A percentile compares a stretch with the other conserved stretches of the same genome.
Evolutionary conservation across 2,888 invertebrate genomes (phyloP).

Genomic region (Sussaba pulchella): DNA sequence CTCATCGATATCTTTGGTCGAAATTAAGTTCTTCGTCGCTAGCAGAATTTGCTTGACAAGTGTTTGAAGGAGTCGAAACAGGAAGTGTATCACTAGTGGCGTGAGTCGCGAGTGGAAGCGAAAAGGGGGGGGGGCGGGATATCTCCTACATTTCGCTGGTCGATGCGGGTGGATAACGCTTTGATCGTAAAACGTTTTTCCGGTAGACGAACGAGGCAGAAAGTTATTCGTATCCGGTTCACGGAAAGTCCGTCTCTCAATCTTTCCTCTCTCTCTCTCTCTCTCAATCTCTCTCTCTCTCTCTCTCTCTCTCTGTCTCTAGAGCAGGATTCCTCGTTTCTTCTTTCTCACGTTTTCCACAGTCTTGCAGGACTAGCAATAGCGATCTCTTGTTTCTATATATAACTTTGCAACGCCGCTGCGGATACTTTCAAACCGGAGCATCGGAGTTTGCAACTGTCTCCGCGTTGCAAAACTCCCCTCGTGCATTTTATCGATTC

Average conservation of each 20-base stretch:
- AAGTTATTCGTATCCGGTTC: slow-evolving; percentile 65
- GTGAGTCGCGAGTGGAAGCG: not conserved
- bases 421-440: slow-evolving; percentile 51
- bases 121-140: not conserved
- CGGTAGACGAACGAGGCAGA: slow-evolving; percentile 60
- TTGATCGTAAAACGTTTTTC: slow-evolving; percentile 68
- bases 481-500: not conserved
- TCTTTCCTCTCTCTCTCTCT: slow-evolving; percentile 26
- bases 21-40: too few relatives aligned
- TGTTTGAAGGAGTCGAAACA: not conserved
- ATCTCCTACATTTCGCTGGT: slow-evolving; percentile 1
- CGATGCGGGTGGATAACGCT: slow-evolving; percentile 30
- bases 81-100: slow-evolving; percentile 4
- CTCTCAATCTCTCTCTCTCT: too few relatives aligned
- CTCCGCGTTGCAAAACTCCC: slow-evolving; percentile 6
- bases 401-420: slow-evolving; percentile 37
- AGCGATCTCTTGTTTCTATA: slow-evolving; percentile 55
- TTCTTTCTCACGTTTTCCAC: slow-evolving; percentile 30
- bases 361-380: slow-evolving; percentile 53
- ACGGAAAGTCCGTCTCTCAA: slow-evolving; percentile 49
- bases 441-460: slow-evolving; percentile 47
- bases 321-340: slow-evolving; percentile 20
- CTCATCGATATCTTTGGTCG: too few relatives aligned
- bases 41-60: not conserved
- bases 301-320: slow-evolving; percentile 10